These are phyloP conservation scores for Solenopsis invicta DNA, from an alignment of 1,140 invertebrate genomes.

Conservation along the genomic window DNA sequence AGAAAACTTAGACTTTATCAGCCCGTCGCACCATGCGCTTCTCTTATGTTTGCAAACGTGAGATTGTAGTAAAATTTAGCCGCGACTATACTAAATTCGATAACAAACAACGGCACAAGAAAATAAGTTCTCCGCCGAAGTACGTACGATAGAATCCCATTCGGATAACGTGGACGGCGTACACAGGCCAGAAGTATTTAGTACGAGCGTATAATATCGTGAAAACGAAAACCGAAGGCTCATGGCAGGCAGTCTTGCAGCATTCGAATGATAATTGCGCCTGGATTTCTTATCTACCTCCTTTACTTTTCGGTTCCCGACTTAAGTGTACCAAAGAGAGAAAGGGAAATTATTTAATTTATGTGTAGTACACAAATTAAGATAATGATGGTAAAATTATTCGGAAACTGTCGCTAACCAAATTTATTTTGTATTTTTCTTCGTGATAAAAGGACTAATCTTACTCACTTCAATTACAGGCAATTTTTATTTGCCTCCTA, in stretches of 20 bases:
- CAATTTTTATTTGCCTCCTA: neutral
- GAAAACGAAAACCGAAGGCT: conserved; percentile 59
- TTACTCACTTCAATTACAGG: neutral
- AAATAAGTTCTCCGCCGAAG: conserved; percentile 64
- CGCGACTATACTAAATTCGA: conserved; percentile 35
- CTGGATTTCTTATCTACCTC: conserved; percentile 61
- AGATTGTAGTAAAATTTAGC: conserved; percentile 58
- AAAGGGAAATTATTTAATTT: conserved; percentile 60
- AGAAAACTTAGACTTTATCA: conserved; percentile 59
- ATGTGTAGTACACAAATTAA: conserved; percentile 28
- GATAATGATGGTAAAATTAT: conserved; percentile 39
- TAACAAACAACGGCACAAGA: conserved; percentile 59
- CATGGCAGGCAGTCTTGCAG: conserved; percentile 37
- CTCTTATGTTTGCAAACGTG: conserved; percentile 17
- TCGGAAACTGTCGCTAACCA: neutral
- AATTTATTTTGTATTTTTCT: neutral
- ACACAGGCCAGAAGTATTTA: conserved; percentile 50
- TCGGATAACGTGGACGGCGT: conserved; percentile 54
- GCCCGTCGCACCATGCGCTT: conserved; percentile 8
- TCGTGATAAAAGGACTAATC: neutral
- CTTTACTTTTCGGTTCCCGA: conserved; percentile 56
- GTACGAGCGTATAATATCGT: conserved; percentile 61
- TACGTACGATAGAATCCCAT: conserved; percentile 55
- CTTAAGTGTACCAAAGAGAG: conserved; percentile 57
- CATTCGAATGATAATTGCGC: conserved; percentile 63